Evolutionary conservation across 2,113 vertebrate species (phyloP), one percentile per base, ranked within the genome.

Genomic region (Maccullochella peelii): DNA sequence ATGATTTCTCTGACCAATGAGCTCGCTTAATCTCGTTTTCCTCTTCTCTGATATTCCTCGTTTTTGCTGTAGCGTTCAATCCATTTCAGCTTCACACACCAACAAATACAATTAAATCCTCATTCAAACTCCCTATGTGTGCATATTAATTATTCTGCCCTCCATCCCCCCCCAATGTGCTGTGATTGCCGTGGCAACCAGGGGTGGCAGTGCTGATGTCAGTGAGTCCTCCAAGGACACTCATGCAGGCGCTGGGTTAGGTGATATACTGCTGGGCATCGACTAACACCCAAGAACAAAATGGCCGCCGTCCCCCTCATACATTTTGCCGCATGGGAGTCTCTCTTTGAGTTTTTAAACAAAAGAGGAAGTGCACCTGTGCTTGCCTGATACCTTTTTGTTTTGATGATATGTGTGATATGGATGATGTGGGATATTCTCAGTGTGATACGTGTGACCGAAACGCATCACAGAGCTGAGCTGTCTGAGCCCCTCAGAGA

Each of bases 61-160:
- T 73, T 82, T 73, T 61, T 74, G 49, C 70, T 49, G 58, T 54
- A 21, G 63, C 55, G 40, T 76, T 82, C 80, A 75, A 82, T 73
- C 67, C 87, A 66, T 74, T 83, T 80, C 70, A 16, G 75, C 86
- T 89, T 91, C 87, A 89, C 90, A 87, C 87, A 61, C 83, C 83
- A 88, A 86, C 86, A 82, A 83, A 85, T 79, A 25, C 86, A 92
- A 92, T 93, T 89, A 93, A 90, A 90, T 73, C 89, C 83, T 57
- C 84, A 82, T 91, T 88, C 79, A 84, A 80, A 86, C 82, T 80
- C 71, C 70, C 47, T 1, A 6, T 40, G 74, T 84, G 85, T 89
- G 86, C 89, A 92, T 93, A 94, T 95, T 95, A 94, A 95, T 95
- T 94, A 86, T 88, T 82, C 88, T 86, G 62, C 86, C 86, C 89